Conservation (phyloP, 2,888 invertebrate species). For the Incurvaria masculella region DNA sequence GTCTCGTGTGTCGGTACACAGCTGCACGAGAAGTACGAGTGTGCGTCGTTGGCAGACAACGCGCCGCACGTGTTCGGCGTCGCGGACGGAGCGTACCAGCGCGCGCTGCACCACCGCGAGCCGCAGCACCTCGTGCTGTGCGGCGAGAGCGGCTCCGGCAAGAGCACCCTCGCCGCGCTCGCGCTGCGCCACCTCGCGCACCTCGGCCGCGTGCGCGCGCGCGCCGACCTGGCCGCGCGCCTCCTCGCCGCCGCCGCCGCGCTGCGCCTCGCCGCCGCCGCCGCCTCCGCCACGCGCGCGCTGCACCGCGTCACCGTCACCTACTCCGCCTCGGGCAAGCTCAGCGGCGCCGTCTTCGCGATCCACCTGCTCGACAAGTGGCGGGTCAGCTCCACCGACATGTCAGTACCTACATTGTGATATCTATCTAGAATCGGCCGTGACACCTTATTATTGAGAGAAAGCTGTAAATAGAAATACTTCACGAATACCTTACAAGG, state of each 20-base stretch:
- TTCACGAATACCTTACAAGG: no score
- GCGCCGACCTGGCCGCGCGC: constrained; percentile 52
- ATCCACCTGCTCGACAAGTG: constrained; percentile 86
- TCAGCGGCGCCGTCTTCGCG: constrained; percentile 85
- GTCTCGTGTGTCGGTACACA: constrained; percentile 34
- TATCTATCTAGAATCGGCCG: no score
- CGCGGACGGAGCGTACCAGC: constrained; percentile 87
- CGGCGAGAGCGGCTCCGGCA: constrained; percentile 90
- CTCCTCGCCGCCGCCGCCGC: constrained; percentile 66
- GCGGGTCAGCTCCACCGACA: constrained; percentile 76
- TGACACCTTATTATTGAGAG: no score
- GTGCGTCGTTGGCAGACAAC: constrained; percentile 84
- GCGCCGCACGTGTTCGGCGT: constrained; percentile 88
- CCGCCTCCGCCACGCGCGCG: constrained; percentile 85
- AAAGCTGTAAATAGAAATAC: no score
- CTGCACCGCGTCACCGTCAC: constrained; percentile 78
- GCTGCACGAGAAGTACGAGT: constrained; percentile 77
- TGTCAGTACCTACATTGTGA: no score
- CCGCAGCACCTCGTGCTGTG: constrained; percentile 84
- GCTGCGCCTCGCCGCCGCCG: constrained; percentile 77
- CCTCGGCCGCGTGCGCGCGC: constrained; percentile 3
- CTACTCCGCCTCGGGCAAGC: constrained; percentile 79
- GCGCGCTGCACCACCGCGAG: constrained; percentile 83
- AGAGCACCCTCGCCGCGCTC: constrained; percentile 80
- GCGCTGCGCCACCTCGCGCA: constrained; percentile 77